Percentiles rank a stretch among this genome's conserved stretches.
Conservation (phyloP, 2,888 invertebrate species). For the Lagria hirta region DNA sequence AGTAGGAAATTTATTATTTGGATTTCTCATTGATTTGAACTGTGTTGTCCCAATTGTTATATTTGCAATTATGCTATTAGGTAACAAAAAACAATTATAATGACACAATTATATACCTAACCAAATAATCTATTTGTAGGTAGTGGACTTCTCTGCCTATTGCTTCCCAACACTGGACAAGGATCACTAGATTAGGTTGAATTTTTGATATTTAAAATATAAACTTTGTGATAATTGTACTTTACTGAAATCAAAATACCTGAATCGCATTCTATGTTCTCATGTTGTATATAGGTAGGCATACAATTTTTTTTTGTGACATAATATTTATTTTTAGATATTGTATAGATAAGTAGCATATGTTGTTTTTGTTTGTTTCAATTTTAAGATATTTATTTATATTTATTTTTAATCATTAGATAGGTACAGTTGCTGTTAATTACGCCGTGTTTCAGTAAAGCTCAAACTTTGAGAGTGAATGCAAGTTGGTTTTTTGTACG, state of each 20-base stretch:
- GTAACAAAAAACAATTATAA: too few species aligned
- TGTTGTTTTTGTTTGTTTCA: constrained; percentile 17
- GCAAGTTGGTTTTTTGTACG: too few species aligned
- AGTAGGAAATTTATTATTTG: constrained; percentile 74
- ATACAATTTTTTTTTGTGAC: constrained; percentile 16
- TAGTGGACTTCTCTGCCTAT: constrained; percentile 72
- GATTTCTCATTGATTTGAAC: constrained; percentile 77
- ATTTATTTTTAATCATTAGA: constrained; percentile 9
- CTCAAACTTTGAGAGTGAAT: constrained; percentile 4
- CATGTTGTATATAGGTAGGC: constrained; percentile 6
- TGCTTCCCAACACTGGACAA: constrained; percentile 74
- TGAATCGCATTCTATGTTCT: constrained; percentile 22
- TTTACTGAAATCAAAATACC: constrained; percentile 21
- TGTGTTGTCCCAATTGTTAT: constrained; percentile 74
- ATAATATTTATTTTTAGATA: constrained; percentile 17
- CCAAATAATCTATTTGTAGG: constrained; percentile 63
- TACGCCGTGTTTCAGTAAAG: constrained; percentile 1
- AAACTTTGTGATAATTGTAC: constrained; percentile 27
- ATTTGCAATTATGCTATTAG: constrained; percentile 71
- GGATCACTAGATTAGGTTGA: constrained; percentile 66
- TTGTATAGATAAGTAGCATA: constrained; percentile 12
- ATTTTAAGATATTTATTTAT: constrained; percentile 19
- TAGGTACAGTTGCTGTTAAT: constrained; percentile 8
- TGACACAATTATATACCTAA: too few species aligned
- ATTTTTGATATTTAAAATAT: constrained; percentile 13